Evolutionary conservation across 2,888 invertebrate genomes (phyloP).

Genomic region (Suillia variegata): DNA sequence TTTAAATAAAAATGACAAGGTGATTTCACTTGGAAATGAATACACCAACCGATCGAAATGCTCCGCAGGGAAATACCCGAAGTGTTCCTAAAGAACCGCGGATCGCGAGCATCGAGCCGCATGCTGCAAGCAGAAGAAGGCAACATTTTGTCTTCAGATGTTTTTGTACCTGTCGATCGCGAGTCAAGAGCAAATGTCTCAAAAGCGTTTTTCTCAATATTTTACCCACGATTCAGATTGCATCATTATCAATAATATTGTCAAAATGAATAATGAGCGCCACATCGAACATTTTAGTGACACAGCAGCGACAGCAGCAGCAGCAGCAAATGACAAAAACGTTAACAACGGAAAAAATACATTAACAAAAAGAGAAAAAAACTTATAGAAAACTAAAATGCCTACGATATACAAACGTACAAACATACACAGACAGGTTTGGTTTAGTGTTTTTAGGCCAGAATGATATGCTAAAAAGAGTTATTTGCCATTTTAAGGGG

Average conservation of each 20-base stretch:
- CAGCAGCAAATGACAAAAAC: slow-evolving; percentile 32
- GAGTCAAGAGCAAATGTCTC: not conserved
- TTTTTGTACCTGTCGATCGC: not conserved
- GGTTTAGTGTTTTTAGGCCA: too few relatives aligned
- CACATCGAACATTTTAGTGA: slow-evolving; percentile 28
- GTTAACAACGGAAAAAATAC: slow-evolving; percentile 17
- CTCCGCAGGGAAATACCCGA: not conserved
- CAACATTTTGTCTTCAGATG: too few relatives aligned
- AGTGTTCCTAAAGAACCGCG: not conserved
- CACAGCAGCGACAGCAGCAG: too few relatives aligned
- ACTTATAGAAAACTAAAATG: too few relatives aligned
- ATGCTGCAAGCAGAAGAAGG: not conserved
- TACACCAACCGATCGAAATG: not conserved
- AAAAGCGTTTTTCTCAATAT: not conserved
- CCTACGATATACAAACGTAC: too few relatives aligned
- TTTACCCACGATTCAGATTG: slow-evolving; percentile 39
- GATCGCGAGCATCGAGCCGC: not conserved
- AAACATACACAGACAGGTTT: too few relatives aligned
- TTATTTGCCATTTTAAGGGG: too few relatives aligned
- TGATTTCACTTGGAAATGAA: slow-evolving; percentile 34
- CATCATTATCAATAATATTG: slow-evolving; percentile 61
- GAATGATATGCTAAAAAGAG: too few relatives aligned
- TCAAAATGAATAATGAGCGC: slow-evolving; percentile 60
- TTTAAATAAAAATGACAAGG: slow-evolving; percentile 48
- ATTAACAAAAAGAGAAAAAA: slow-evolving; percentile 14